phyloP scores from a whole-genome alignment of 1,140 invertebrate genomes.

The Sesamia nonagrioides region DNA sequence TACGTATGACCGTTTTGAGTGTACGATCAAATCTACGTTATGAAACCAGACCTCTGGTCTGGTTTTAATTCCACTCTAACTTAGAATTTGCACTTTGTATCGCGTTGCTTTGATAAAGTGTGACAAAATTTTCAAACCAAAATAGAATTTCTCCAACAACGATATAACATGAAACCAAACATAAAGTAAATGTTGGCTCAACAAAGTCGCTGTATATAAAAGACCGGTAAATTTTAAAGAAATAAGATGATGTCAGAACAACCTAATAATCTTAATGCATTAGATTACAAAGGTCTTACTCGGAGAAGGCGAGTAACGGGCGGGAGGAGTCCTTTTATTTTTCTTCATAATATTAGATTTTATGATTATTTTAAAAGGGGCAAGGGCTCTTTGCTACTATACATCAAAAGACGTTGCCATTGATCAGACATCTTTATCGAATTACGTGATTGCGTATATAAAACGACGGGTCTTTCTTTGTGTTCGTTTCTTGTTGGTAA shows the following conservation, averaged over 20 bases:
- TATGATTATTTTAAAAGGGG: constrained; percentile 73
- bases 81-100: constrained; percentile 28
- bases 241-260: constrained; percentile 73
- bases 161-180: constrained; percentile 14
- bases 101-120: constrained; percentile 13
- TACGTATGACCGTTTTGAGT: constrained; percentile 55
- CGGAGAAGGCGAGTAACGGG: constrained; percentile 58
- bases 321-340: constrained; percentile 64
- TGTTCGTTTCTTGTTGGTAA: constrained; percentile 56
- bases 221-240: constrained; percentile 67
- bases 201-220: constrained; percentile 58
- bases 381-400: constrained; percentile 53
- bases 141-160: constrained; percentile 18
- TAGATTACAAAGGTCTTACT: constrained; percentile 73
- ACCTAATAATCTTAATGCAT: constrained; percentile 81
- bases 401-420: constrained; percentile 58
- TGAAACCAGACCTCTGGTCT: constrained; percentile 40
- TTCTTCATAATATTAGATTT: constrained; percentile 71
- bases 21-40: constrained; percentile 55
- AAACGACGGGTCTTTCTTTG: constrained; percentile 66
- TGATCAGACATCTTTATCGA: constrained; percentile 59
- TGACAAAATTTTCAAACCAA: constrained; percentile 23
- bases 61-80: constrained; percentile 51
- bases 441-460: constrained; percentile 55
- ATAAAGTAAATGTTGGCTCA: constrained; percentile 38